Evolutionary conservation across 2,797 vertebrate species (phyloP).

Genomic region (Lacerta bilineata): DNA sequence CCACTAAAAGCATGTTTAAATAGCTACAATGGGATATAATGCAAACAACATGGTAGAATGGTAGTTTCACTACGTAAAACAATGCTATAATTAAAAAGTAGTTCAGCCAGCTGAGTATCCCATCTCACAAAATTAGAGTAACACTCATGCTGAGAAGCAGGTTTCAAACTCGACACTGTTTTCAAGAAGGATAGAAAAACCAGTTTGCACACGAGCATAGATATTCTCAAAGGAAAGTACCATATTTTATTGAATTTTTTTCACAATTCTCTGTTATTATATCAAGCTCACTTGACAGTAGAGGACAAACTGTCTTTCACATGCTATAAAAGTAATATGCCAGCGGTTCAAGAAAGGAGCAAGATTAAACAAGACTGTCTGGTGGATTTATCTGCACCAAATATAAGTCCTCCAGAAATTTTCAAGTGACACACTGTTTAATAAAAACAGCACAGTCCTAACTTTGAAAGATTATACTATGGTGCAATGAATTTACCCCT

Average conservation of each 20-base stretch:
- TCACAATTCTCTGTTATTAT: slow-evolving; percentile 67
- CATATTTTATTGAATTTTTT: slow-evolving; percentile 68
- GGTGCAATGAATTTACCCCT: slow-evolving; percentile 68
- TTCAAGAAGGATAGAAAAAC: slow-evolving; percentile 17
- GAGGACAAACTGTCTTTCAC: slow-evolving; percentile 75
- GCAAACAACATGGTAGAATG: background rate
- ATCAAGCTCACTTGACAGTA: slow-evolving; percentile 64
- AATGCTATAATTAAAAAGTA: background rate
- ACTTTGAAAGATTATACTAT: slow-evolving; percentile 68
- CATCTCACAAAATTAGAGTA: background rate
- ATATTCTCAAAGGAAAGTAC: slow-evolving; percentile 49
- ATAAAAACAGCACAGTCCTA: slow-evolving; percentile 50
- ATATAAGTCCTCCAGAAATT: slow-evolving; percentile 65
- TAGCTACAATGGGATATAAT: background rate
- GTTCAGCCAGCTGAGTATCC: slow-evolving; percentile 25
- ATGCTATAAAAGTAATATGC: slow-evolving; percentile 57
- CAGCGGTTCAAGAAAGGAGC: slow-evolving; percentile 63
- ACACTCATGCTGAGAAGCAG: background rate
- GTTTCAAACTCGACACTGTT: background rate
- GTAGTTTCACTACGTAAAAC: background rate
- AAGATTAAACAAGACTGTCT: slow-evolving; percentile 66
- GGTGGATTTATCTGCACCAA: slow-evolving; percentile 72
- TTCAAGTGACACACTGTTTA: slow-evolving; percentile 61
- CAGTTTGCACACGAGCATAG: slow-evolving; percentile 28
- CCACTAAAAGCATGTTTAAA: background rate